Evolutionary conservation across 2,113 vertebrate genomes (phyloP), one percentile per base, ranked within the genome.

Genomic region (Pica pica): DNA sequence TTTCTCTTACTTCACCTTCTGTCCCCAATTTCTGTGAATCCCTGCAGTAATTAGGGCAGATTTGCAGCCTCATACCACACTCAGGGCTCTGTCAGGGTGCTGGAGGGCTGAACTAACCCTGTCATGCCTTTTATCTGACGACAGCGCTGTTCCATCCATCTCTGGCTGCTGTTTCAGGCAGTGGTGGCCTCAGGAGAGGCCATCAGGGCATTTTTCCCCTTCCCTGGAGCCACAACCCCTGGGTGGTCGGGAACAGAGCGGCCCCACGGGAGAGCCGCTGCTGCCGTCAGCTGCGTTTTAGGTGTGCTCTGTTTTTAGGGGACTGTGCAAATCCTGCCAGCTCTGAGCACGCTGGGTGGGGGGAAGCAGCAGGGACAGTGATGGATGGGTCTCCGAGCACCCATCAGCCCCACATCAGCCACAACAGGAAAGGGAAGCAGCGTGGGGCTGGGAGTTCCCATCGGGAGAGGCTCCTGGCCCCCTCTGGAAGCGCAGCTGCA

Each of bases 241-340:
- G 22, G 49, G 0, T 2, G 22, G 14, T 0, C 2, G 3, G 49
- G 65, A 47, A 2, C 0, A 24, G 39, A 68, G 59, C 30, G 19
- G 31, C 73, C 26, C 42, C 69, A 3, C 24, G 4, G 68, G 31
- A 10, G 49, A 26, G 3, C 8, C 18, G 26, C 67, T 31, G 33
- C 17, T 56, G 68, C 55, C 27, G 1, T 27, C 82, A 56, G 83
- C 85, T 44, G 35, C 1, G 1, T 20, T 79, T 75, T 21, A 67
- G 83, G 52, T 37, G 65, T 1, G 52, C 55, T 78, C 22, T 49
- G 3, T 67, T 86, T 91, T 76, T 55, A 39, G 83, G 46, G 87
- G 28, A 4, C 33, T 18, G 8, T 6, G 46, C 1, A 3, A 14
- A 55, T 15, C 26, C 76, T 44, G 39, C 39, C 39, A 0, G 81